These are phyloP conservation scores for Ariopsis seemanni DNA, from an alignment of 2,113 vertebrate species.

Conservation along the genomic window DNA sequence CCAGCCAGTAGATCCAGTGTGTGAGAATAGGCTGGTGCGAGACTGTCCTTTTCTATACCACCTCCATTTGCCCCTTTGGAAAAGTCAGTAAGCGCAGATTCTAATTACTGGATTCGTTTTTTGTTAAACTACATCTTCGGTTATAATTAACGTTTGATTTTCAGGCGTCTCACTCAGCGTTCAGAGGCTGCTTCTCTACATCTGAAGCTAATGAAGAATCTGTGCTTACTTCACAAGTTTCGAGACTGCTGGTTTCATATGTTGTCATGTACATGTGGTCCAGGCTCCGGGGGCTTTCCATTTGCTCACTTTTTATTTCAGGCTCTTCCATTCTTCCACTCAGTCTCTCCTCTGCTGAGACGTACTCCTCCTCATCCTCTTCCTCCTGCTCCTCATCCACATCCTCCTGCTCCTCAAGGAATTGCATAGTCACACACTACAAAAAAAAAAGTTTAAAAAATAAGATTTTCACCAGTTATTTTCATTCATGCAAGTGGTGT, in stretches of 20 bases:
- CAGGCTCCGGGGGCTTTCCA: neutral
- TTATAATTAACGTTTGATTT: neutral
- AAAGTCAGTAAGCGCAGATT: neutral
- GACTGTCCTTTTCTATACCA: neutral
- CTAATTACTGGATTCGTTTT: neutral
- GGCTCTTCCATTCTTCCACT: neutral
- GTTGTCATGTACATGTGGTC: neutral
- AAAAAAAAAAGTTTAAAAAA: neutral
- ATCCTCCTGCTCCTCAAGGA: constrained; percentile 61
- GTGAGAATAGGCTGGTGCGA: neutral
- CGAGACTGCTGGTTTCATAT: neutral
- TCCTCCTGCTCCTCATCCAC: constrained; percentile 5
- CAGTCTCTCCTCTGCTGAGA: constrained; percentile 23
- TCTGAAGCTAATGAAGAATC: neutral
- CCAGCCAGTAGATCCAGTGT: neutral
- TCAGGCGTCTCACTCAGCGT: neutral
- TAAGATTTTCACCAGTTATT: neutral
- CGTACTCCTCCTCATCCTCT: constrained; percentile 10
- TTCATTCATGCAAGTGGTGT: neutral
- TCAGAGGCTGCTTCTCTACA: neutral
- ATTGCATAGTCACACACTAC: constrained; percentile 77
- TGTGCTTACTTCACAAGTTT: neutral
- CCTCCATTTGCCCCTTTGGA: neutral
- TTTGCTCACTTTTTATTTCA: constrained; percentile 3
- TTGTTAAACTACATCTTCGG: neutral